Evolutionary conservation across 2,888 invertebrate species (phyloP).

Genomic region (Odontocerum albicorne): DNA sequence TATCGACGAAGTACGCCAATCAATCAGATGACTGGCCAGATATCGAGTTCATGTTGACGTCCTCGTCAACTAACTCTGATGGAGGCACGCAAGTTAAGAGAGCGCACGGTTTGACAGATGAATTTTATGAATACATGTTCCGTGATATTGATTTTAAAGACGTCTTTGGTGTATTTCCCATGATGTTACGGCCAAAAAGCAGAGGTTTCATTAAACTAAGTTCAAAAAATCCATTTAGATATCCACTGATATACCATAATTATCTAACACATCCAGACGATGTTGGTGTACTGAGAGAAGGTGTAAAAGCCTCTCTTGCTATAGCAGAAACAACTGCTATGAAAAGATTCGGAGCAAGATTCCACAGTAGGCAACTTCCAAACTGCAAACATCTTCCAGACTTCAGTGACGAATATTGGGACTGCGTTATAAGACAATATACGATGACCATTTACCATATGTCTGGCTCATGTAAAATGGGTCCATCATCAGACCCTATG

Average conservation of each 20-base stretch:
- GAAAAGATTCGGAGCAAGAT: slow-evolving; percentile 77
- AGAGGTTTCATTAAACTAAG: slow-evolving; percentile 76
- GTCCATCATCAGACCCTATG: slow-evolving; percentile 71
- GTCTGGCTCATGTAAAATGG: slow-evolving; percentile 86
- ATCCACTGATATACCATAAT: slow-evolving; percentile 89
- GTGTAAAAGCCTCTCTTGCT: slow-evolving; percentile 82
- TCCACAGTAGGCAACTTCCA: slow-evolving; percentile 72
- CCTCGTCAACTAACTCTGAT: slow-evolving; percentile 79
- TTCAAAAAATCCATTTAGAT: slow-evolving; percentile 70
- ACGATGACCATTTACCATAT: slow-evolving; percentile 88
- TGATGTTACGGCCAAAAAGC: slow-evolving; percentile 88
- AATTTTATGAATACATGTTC: slow-evolving; percentile 78
- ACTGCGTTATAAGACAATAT: slow-evolving; percentile 80
- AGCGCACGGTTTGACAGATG: slow-evolving; percentile 80
- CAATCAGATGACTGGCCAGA: slow-evolving; percentile 88
- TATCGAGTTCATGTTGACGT: slow-evolving; percentile 88
- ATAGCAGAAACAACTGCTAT: slow-evolving; percentile 77
- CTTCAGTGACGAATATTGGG: slow-evolving; percentile 86
- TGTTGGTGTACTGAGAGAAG: slow-evolving; percentile 79
- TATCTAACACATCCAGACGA: slow-evolving; percentile 88
- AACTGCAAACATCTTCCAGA: slow-evolving; percentile 79
- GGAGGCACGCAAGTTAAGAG: slow-evolving; percentile 79
- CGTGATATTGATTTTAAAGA: slow-evolving; percentile 71
- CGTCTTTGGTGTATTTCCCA: slow-evolving; percentile 81
- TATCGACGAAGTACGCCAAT: slow-evolving; percentile 87